Base-by-base conservation (phyloP, 2,888 invertebrate genomes). In the Lapara coniferarum region DNA sequence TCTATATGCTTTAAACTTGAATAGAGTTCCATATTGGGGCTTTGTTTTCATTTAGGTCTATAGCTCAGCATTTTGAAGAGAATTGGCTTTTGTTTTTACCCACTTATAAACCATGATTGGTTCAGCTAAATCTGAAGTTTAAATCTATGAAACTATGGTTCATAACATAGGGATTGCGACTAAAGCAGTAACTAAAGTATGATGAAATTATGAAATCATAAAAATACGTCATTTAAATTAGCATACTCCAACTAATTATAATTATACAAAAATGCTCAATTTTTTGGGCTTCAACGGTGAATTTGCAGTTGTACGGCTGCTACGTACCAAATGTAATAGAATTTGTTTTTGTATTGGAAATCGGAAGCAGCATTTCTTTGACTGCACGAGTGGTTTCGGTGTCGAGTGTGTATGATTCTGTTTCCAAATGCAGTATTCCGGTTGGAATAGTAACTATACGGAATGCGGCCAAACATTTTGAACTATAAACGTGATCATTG, bases 341-440 rank as follows among this genome's bases (percentile, higher is more conserved):
- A 49, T 13, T 13, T 7, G 0, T 19, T 13, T 46, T 63, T 16
- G 19, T 7, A 19, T 63, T 16, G 6, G 63, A 63, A 49, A 63
- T 63, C 19, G 49, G 63, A 63, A 49, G 63, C 25, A 63, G 19
- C 63, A 63, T 49, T 63, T 63, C 63, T 63, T 63, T 63, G 63
- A 49, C 63, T 63, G 63, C 63, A 49, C 19, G 46, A 57, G 25
- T 30, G 57, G 19, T 12, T 49, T 19, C 63, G 63, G 59, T 63
- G 49, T 63, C 19, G 63, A 63, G 19, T 63, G 63, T 49, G 14
- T 37, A 5, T 19, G 19, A 49, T 63, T 63, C 46, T 19, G 46
- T 16, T 59, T 59, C 59, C 59, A 10, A 49, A 12, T 59, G 16
- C 16, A 46, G 37, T 46, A 1, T 63, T 63, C 19, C 19, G 49